Conservation (phyloP, 2,888 invertebrate genomes). For the Spatulosminthurus flaviceps region DNA sequence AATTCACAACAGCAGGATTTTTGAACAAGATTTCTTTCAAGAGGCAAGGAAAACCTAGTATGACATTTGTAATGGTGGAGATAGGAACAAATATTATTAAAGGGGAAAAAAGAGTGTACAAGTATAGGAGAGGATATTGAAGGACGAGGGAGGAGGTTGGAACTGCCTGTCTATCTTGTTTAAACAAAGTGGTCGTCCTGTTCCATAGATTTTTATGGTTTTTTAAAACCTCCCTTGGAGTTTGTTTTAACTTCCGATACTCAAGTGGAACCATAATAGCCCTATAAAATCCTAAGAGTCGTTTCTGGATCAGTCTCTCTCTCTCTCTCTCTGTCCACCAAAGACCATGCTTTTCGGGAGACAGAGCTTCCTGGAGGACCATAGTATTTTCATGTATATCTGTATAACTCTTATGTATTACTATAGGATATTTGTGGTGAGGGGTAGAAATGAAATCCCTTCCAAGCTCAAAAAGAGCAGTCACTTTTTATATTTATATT, state of each 20-base stretch:
- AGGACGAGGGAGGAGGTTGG: conserved; percentile 22
- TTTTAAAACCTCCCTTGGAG: conserved; percentile 59
- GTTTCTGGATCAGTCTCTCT: conserved; percentile 33
- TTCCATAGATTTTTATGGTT: conserved; percentile 57
- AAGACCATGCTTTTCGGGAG: not conserved
- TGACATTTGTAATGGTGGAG: too few species aligned
- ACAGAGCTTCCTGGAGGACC: too few species aligned
- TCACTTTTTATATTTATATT: not conserved
- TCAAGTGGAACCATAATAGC: conserved; percentile 51
- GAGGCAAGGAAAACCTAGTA: too few species aligned
- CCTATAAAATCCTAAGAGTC: conserved; percentile 49
- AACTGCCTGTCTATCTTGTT: conserved; percentile 43
- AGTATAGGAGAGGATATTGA: conserved; percentile 16
- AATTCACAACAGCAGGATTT: too few species aligned
- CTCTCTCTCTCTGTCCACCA: too few species aligned
- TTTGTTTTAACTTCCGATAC: conserved; percentile 51
- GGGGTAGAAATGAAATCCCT: not conserved
- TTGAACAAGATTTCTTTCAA: too few species aligned
- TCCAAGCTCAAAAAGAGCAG: not conserved
- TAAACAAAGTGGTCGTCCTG: conserved; percentile 59
- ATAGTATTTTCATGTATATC: too few species aligned
- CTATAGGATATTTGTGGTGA: not conserved
- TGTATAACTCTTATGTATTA: too few species aligned
- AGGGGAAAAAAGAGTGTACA: conserved; percentile 19
- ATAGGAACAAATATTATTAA: not conserved